Conservation (phyloP, 2,113 vertebrate species). For the Ciconia boyciana region DNA sequence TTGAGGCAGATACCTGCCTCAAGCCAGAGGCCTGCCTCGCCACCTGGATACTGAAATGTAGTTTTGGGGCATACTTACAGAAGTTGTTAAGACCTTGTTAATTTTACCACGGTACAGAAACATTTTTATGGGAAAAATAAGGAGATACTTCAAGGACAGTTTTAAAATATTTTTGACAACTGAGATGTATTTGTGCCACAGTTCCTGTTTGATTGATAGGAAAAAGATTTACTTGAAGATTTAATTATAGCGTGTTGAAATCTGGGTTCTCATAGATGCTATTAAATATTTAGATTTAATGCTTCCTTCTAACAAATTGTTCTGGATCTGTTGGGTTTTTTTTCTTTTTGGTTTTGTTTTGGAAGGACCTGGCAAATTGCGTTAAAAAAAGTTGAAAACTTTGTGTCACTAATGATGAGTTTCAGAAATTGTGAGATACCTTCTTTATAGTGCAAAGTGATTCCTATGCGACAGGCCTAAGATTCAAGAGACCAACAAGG, state of each 20-base stretch:
- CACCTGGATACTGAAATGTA: not conserved
- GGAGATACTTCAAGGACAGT: not conserved
- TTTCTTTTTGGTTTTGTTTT: not conserved
- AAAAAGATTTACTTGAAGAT: not conserved
- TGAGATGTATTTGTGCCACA: not conserved
- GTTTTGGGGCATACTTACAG: not conserved
- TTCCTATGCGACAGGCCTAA: not conserved
- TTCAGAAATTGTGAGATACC: not conserved
- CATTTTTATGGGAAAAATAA: not conserved
- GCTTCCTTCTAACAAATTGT: not conserved
- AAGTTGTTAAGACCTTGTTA: not conserved
- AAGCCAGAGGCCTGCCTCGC: not conserved
- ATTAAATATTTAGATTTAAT: not conserved
- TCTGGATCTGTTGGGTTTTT: not conserved
- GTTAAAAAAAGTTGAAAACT: not conserved
- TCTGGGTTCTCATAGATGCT: not conserved
- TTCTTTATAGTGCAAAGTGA: not conserved
- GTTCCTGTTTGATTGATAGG: not conserved
- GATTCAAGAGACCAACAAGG: not conserved
- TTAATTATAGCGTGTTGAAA: not conserved
- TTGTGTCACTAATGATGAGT: not conserved
- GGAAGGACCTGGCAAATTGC: not conserved
- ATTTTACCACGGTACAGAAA: not conserved
- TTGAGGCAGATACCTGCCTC: not conserved
- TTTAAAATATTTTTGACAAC: not conserved